Conservation (phyloP, 2,888 invertebrate species). For the Sminthurinus aureus region DNA sequence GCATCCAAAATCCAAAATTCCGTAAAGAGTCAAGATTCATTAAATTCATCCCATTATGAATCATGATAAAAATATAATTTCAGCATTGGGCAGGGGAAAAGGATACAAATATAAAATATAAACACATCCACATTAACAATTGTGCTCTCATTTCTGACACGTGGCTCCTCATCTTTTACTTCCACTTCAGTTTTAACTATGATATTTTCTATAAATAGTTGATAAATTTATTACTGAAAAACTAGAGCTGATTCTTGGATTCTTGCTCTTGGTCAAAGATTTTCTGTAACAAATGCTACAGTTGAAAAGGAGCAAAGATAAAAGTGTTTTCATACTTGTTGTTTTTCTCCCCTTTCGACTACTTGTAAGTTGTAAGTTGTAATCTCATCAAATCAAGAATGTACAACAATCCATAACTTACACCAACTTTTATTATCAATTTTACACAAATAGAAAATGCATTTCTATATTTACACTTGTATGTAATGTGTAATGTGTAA, state of each 20-base stretch:
- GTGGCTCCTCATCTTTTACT: background rate
- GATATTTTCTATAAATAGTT: background rate
- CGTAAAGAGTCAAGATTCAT: too few relatives aligned
- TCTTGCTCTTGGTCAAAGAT: slow-evolving; percentile 2
- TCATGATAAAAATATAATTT: too few relatives aligned
- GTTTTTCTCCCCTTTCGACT: too few relatives aligned
- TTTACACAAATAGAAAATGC: background rate
- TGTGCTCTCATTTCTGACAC: slow-evolving; percentile 1
- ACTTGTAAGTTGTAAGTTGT: too few relatives aligned
- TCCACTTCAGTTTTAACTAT: background rate
- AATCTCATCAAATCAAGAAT: too few relatives aligned
- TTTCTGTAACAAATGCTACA: slow-evolving; percentile 4
- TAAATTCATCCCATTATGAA: too few relatives aligned
- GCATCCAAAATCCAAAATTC: too few relatives aligned
- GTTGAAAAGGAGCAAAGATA: background rate
- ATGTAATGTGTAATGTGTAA: background rate
- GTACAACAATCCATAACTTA: too few relatives aligned
- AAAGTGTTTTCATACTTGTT: too few relatives aligned
- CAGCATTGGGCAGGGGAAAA: too few relatives aligned
- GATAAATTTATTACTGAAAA: background rate
- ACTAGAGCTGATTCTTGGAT: background rate
- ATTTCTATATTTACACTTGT: background rate
- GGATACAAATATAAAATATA: too few relatives aligned
- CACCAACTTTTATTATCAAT: background rate
- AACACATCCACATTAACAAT: too few relatives aligned